phyloP scores from a whole-genome alignment of 2,888 invertebrate genomes.

The Drosophila mayaguana region DNA sequence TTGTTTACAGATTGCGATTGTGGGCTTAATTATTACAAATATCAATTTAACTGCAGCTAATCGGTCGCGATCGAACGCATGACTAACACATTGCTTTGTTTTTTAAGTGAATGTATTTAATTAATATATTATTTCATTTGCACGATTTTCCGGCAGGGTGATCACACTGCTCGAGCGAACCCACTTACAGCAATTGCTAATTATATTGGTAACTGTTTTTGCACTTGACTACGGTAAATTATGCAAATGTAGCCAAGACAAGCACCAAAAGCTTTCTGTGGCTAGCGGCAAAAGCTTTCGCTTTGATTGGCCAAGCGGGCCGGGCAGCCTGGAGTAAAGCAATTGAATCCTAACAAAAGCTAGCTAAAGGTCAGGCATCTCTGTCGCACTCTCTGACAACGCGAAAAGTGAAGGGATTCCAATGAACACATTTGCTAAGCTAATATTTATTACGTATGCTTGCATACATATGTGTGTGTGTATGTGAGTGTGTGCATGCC shows the following conservation, averaged over 20 bases:
- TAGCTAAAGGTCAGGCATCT: constrained; percentile 40
- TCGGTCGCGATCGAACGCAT: background rate
- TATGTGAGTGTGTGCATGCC: background rate
- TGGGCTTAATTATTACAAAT: constrained; percentile 8
- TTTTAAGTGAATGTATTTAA: background rate
- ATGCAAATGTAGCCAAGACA: constrained; percentile 34
- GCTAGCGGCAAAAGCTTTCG: constrained; percentile 31
- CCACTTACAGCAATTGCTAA: constrained; percentile 2
- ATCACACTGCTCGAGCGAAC: background rate
- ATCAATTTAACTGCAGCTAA: constrained; percentile 5
- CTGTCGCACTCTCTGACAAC: constrained; percentile 5
- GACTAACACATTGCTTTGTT: background rate
- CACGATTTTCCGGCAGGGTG: constrained; percentile 22
- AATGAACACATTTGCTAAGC: constrained; percentile 50
- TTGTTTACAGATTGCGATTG: background rate
- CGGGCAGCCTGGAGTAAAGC: background rate
- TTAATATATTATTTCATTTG: background rate
- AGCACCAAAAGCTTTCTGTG: constrained; percentile 40
- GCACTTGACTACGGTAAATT: background rate
- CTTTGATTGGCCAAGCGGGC: background rate
- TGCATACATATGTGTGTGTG: too few relatives aligned
- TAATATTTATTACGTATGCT: constrained; percentile 28
- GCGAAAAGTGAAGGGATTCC: constrained; percentile 75
- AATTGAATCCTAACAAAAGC: constrained; percentile 44
- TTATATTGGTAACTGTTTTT: background rate